phyloP scores from a whole-genome alignment of 2,888 invertebrate genomes.

The Trissoscelio sp. region DNA sequence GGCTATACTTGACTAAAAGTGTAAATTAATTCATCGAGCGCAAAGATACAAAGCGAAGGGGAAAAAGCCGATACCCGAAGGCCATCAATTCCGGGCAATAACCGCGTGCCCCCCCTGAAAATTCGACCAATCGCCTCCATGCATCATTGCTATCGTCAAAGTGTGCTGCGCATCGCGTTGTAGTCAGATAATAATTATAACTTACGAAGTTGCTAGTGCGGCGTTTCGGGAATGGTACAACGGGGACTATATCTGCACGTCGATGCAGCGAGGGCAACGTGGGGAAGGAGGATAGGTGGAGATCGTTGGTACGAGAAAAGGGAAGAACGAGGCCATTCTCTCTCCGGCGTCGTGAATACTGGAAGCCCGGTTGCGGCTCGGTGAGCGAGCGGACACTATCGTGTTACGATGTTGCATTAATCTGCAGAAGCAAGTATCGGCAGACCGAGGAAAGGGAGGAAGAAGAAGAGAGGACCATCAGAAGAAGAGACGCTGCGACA shows the following conservation, averaged over 20 bases:
- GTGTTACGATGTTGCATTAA: conserved; percentile 80
- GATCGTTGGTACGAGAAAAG: conserved; percentile 33
- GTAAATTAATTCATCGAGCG: conserved; percentile 45
- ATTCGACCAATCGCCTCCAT: conserved; percentile 43
- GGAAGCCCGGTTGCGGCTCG: conserved; percentile 67
- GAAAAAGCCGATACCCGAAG: conserved; percentile 33
- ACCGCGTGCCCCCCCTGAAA: conserved; percentile 26
- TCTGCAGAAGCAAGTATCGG: conserved; percentile 79
- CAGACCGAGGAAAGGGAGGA: conserved; percentile 55
- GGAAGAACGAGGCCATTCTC: conserved; percentile 42
- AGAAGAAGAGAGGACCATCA: conserved; percentile 35
- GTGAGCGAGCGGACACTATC: conserved; percentile 78
- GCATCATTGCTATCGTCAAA: conserved; percentile 57
- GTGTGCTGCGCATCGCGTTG: conserved; percentile 17
- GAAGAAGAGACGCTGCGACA: conserved; percentile 21
- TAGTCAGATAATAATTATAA: conserved; percentile 78
- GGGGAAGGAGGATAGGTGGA: conserved; percentile 45
- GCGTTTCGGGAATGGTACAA: conserved; percentile 49
- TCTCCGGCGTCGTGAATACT: conserved; percentile 41
- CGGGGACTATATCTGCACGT: conserved; percentile 42
- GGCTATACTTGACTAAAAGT: conserved; percentile 26
- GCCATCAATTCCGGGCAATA: conserved; percentile 48
- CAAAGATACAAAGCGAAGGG: conserved; percentile 27
- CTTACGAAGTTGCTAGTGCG: conserved; percentile 79
- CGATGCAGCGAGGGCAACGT: conserved; percentile 42